These are phyloP conservation scores for Arion vulgaris DNA, from an alignment of 1,140 invertebrate species.

Conservation along the genomic window DNA sequence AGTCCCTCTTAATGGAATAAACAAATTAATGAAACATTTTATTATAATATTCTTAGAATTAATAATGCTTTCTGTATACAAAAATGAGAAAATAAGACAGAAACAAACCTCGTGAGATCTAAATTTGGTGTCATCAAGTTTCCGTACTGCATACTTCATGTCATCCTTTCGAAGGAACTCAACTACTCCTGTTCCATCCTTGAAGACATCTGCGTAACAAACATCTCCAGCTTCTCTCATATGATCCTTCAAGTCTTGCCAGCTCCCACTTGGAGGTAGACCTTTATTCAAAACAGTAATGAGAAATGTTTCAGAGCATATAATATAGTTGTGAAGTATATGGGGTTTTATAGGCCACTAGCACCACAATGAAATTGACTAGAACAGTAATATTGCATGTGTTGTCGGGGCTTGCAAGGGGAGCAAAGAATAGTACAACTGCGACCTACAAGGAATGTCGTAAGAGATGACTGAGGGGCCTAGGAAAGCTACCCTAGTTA, in stretches of 20 bases:
- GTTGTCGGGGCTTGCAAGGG: too few species aligned
- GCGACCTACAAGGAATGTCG: too few species aligned
- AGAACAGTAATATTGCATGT: too few species aligned
- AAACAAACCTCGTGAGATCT: conserved; percentile 93
- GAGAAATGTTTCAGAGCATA: too few species aligned
- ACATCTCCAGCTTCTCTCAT: conserved; percentile 99
- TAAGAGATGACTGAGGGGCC: too few species aligned
- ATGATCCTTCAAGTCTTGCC: conserved; percentile 99
- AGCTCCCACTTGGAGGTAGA: conserved; percentile 90
- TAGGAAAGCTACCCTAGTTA: too few species aligned
- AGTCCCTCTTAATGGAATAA: too few species aligned
- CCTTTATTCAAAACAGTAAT: conserved; percentile 72
- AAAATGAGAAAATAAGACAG: neutral
- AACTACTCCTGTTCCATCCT: conserved; percentile 98
- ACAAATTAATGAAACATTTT: too few species aligned
- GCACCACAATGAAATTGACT: too few species aligned
- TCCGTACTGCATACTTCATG: conserved; percentile 99
- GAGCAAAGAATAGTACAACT: too few species aligned
- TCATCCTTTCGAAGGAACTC: conserved; percentile 97
- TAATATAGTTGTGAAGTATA: too few species aligned
- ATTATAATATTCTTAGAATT: neutral
- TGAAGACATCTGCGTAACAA: conserved; percentile 98
- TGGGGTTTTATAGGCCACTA: too few species aligned
- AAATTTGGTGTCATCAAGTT: conserved; percentile 97
- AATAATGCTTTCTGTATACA: neutral